Conservation (phyloP, 2,888 invertebrate species). For the Megamerina dolium region DNA sequence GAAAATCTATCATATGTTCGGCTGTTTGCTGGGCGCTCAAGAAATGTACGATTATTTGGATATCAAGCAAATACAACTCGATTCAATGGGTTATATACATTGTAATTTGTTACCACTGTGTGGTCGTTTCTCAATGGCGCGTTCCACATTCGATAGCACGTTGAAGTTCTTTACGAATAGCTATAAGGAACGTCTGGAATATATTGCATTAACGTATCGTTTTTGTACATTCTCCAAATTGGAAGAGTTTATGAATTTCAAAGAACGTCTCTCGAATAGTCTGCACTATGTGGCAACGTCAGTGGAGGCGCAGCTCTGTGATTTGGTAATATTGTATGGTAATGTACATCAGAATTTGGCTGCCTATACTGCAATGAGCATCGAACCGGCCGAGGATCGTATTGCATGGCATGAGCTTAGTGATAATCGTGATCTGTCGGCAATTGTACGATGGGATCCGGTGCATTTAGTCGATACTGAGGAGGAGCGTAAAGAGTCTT, state of each 20-base stretch:
- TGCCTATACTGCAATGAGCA: constrained; percentile 55
- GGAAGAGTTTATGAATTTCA: constrained; percentile 81
- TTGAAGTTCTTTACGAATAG: constrained; percentile 82
- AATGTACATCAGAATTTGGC: constrained; percentile 49
- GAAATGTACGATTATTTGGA: constrained; percentile 72
- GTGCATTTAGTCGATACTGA: constrained; percentile 42
- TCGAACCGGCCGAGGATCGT: constrained; percentile 56
- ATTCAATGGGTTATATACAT: constrained; percentile 82
- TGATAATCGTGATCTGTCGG: constrained; percentile 74
- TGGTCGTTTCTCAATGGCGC: constrained; percentile 65
- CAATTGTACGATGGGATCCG: constrained; percentile 67
- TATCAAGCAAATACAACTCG: constrained; percentile 88
- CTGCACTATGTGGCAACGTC: constrained; percentile 65
- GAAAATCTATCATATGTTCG: constrained; percentile 70
- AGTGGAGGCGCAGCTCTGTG: constrained; percentile 64
- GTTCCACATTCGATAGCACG: constrained; percentile 66
- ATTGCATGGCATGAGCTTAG: constrained; percentile 56
- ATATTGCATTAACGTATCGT: constrained; percentile 86
- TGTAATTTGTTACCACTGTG: constrained; percentile 67
- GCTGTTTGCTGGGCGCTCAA: constrained; percentile 69
- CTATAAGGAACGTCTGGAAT: constrained; percentile 86
- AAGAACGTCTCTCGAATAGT: constrained; percentile 74
- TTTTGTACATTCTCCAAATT: constrained; percentile 91
- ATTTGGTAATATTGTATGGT: constrained; percentile 54
- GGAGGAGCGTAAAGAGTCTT: constrained; percentile 40